Conservation (phyloP, 2,113 vertebrate genomes). For the Hemichromis elongatus region DNA sequence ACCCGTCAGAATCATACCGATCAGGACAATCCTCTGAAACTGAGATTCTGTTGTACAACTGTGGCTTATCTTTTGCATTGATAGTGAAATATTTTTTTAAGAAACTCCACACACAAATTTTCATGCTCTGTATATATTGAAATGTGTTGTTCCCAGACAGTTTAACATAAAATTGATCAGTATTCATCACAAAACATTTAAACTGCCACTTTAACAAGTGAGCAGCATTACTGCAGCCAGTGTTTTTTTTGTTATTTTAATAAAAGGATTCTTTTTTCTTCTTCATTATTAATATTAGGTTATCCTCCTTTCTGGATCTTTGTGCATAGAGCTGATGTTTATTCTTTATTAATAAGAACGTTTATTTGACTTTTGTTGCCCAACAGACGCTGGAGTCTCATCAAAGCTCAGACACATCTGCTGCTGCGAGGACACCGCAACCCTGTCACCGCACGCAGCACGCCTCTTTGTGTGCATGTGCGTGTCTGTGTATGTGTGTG, state of each 20-base stretch:
- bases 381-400: conserved; percentile 24
- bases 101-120: neutral
- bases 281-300: neutral
- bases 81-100: neutral
- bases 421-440: neutral
- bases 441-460: neutral
- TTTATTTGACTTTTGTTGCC: conserved; percentile 29
- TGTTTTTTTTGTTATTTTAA: neutral
- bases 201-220: neutral
- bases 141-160: neutral
- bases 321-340: neutral
- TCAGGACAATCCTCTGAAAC: neutral
- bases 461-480: neutral
- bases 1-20: neutral
- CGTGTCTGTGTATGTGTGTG: neutral
- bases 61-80: neutral
- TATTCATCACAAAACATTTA: neutral
- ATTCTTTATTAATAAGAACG: neutral
- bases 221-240: neutral
- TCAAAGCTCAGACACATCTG: conserved; percentile 44
- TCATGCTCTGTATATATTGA: neutral
- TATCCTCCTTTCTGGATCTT: neutral
- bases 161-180: neutral
- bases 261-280: neutral
- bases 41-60: neutral